phyloP scores from a whole-genome alignment of 2,797 vertebrate species.

The Sebastes matsubarae region DNA sequence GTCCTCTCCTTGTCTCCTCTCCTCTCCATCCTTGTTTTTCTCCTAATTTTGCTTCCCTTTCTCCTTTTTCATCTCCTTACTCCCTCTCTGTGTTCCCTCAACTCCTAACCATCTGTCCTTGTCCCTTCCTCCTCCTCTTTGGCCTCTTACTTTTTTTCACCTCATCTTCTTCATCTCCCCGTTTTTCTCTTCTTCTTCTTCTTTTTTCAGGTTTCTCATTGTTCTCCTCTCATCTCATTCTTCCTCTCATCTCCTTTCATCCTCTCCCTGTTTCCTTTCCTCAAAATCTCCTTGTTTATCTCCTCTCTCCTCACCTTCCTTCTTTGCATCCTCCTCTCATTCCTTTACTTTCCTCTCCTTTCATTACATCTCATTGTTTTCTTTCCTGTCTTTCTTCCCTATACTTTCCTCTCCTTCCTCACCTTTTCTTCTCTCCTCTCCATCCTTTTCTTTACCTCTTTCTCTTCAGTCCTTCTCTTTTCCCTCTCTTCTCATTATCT shows the following conservation, averaged over 20 bases:
- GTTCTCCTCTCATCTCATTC: not conserved
- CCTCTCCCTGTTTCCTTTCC: not conserved
- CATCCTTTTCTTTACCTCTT: not conserved
- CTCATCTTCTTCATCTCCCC: not conserved
- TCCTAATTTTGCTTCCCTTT: too few species aligned
- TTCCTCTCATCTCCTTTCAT: not conserved
- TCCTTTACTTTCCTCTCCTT: not conserved
- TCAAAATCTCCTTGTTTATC: not conserved
- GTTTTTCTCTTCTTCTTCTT: not conserved
- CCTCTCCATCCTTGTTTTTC: not conserved
- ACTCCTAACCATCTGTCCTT: not conserved
- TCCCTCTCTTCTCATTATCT: not conserved
- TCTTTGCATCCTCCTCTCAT: not conserved
- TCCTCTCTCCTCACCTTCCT: not conserved
- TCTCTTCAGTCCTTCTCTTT: not conserved
- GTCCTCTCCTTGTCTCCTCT: not conserved
- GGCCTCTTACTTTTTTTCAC: not conserved
- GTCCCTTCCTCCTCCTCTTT: not conserved
- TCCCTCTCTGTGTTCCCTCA: not conserved
- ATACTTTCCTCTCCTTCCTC: not conserved
- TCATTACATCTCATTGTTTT: not conserved
- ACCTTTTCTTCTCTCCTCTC: not conserved
- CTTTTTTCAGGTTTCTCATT: not conserved
- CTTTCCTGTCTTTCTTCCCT: not conserved
- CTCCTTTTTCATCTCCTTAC: not conserved